Evolutionary conservation across 92 coral and sea anemone species (phyloP).

Genomic region (Phenganax marumi): DNA sequence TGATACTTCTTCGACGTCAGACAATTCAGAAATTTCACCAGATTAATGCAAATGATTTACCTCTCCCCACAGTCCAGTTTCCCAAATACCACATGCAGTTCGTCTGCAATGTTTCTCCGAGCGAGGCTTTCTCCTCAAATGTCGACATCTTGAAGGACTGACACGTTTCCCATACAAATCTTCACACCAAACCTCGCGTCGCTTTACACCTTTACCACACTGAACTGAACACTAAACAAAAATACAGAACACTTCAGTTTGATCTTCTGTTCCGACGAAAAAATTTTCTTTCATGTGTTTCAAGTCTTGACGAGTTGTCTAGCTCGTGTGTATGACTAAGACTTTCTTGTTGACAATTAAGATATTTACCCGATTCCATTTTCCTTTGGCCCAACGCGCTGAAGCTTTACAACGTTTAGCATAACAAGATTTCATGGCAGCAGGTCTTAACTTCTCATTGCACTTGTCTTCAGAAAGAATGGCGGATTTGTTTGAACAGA

Average conservation of each 20-base stretch:
- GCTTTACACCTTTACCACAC: constrained; percentile 62
- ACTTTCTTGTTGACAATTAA: background rate
- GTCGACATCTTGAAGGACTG: constrained; percentile 54
- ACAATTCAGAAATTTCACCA: background rate
- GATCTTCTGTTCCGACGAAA: no score
- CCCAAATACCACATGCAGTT: constrained; percentile 80
- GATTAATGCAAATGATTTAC: constrained; percentile 35
- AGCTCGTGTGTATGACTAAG: no score
- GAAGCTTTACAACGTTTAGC: constrained; percentile 54
- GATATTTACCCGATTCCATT: constrained; percentile 73
- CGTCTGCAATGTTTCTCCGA: constrained; percentile 64
- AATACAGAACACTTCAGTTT: no score
- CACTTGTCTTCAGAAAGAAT: constrained; percentile 49
- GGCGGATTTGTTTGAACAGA: constrained; percentile 25
- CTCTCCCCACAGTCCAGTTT: constrained; percentile 74
- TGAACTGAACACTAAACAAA: constrained; percentile 62
- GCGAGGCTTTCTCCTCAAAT: constrained; percentile 61
- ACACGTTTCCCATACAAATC: constrained; percentile 56
- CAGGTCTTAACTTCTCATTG: constrained; percentile 51
- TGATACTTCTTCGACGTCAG: background rate
- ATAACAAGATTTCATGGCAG: constrained; percentile 50
- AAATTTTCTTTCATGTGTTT: no score
- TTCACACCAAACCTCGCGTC: constrained; percentile 59
- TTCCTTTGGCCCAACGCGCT: constrained; percentile 72
- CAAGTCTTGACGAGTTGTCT: background rate